phyloP scores from a whole-genome alignment of 1,140 invertebrate species.

The Elymnias hypermnestra region DNA sequence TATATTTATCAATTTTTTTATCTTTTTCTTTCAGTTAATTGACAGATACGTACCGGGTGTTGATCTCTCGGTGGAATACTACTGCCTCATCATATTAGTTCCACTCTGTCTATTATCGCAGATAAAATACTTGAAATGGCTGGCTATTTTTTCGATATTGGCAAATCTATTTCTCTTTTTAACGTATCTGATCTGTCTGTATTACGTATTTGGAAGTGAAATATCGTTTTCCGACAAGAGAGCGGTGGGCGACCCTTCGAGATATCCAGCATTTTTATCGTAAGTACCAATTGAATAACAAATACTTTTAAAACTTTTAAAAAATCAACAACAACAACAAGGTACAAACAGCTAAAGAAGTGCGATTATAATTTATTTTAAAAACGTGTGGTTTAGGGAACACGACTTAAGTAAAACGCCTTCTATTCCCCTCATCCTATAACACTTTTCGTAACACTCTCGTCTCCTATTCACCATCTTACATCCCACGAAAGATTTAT shows the following conservation, averaged over 20 bases:
- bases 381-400: no score
- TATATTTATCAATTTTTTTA: no score
- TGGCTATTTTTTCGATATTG: slow-evolving; percentile 84
- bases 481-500: no score
- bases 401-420: no score
- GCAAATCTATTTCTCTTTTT: slow-evolving; percentile 83
- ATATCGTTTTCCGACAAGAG: slow-evolving; percentile 70
- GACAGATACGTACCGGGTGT: slow-evolving; percentile 55
- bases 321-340: no score
- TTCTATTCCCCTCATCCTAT: no score
- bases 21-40: slow-evolving; percentile 63
- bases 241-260: slow-evolving; percentile 43
- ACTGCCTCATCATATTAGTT: slow-evolving; percentile 79
- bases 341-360: no score
- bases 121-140: slow-evolving; percentile 82
- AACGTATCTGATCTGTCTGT: slow-evolving; percentile 82
- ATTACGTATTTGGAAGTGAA: slow-evolving; percentile 81
- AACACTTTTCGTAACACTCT: no score
- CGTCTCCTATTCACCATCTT: no score
- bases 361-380: no score
- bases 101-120: slow-evolving; percentile 79
- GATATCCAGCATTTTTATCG: slow-evolving; percentile 64
- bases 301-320: no score
- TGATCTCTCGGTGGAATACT: slow-evolving; percentile 66
- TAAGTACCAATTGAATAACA: no score